A percentile compares a stretch with the other conserved stretches of the same genome.
These are phyloP conservation scores for Oophaga sylvatica DNA, from an alignment of 2,797 vertebrate genomes.

Conservation along the genomic window DNA sequence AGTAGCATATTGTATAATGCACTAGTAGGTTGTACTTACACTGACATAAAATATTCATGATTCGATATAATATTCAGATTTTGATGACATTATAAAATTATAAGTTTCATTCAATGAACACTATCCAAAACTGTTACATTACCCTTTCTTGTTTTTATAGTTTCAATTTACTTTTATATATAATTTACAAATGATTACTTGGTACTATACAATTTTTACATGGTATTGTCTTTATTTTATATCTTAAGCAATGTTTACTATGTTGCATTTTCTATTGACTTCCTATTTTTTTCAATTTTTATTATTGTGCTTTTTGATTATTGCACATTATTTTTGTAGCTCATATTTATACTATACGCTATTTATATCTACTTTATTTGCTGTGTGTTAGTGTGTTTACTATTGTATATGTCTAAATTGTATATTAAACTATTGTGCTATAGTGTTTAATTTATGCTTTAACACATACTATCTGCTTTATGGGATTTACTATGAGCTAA, in stretches of 20 bases:
- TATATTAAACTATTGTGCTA: too few relatives aligned
- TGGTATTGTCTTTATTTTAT: neutral
- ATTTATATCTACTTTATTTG: neutral
- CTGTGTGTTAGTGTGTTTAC: neutral
- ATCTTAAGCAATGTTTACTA: neutral
- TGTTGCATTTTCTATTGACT: too few relatives aligned
- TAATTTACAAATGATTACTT: neutral
- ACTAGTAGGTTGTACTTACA: neutral
- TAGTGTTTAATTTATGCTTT: neutral
- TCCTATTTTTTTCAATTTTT: too few relatives aligned
- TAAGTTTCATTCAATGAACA: neutral
- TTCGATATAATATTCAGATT: neutral
- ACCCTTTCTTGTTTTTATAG: neutral
- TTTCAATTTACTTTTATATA: neutral
- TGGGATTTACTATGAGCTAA: too few relatives aligned
- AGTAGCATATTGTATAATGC: constrained; percentile 2
- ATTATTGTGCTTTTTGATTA: too few relatives aligned
- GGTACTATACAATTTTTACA: neutral
- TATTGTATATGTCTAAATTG: neutral
- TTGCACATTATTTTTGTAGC: too few relatives aligned
- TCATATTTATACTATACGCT: neutral
- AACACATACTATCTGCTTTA: neutral
- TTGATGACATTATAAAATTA: neutral
- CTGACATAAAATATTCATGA: neutral
- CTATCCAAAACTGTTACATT: neutral